Evolutionary conservation across 2,888 invertebrate species (phyloP), one percentile per base, ranked within the genome.

Genomic region (Mesorhabditis sp.): DNA sequence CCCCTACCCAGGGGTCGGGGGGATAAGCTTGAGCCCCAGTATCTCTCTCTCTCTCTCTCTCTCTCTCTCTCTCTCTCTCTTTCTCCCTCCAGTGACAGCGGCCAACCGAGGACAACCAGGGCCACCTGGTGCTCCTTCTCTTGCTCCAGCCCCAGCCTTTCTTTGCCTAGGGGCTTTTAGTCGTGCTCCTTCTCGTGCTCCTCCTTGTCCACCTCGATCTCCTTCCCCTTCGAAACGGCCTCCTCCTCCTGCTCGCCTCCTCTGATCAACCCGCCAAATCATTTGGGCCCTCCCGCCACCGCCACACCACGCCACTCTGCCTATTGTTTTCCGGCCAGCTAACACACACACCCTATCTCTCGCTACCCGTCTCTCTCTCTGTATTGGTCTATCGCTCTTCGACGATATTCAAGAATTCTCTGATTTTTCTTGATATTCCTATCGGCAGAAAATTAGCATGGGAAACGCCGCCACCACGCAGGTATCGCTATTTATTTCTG

Each of bases 81-180:
- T 28, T 28, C 28, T 2, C 1, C 28, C 28, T 28, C 28, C 28
- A 28, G 28, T 28, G 58, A 50, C 7, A 50, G n/a, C 7, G 58
- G 58, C 7, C n/a, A 10, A 50, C 10, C 7, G n/a, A 50, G n/a
- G 58, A 50, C 58, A 50, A 10, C n/a, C 58, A 10, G 58, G 58
- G 58, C 7, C 58, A 50, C 58, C 58, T 50, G 58, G 58, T 50
- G 58, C 58, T 50, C 58, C n/a, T 50, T 50, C 58, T 50, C 58
- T 50, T n/a, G 7, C 58, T 50, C 58, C 7, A 13, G 7, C 58
- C 58, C 58, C 7, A 13, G n/a, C n/a, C 58, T 50, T 50, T 50
- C 58, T 28, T 28, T 28, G 28, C 28, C 28, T 28, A 28, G 28
- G 28, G 28, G 28, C 28, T 28, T n/a, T n/a, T 50, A n/a, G n/a